phyloP scores from a whole-genome alignment of 2,888 invertebrate species.

The Hirtodrosophila alboralis region DNA sequence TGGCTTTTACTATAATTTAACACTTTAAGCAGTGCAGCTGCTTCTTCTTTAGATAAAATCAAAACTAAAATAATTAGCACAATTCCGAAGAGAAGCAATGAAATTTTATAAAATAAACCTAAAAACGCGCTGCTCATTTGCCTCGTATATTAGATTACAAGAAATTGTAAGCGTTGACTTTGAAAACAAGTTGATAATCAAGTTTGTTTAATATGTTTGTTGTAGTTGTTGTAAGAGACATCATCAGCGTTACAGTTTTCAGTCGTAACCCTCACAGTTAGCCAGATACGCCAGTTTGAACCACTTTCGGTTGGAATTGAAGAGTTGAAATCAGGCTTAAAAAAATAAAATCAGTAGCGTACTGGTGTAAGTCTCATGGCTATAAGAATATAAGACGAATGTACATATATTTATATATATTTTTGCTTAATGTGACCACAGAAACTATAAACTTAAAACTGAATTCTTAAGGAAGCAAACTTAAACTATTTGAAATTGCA shows the following conservation, averaged over 20 bases:
- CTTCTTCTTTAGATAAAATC: not conserved
- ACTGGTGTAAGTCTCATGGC: not conserved
- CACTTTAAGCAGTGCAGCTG: not conserved
- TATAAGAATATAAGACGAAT: conserved; percentile 5
- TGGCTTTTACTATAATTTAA: not conserved
- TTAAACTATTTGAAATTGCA: conserved; percentile 9
- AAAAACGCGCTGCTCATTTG: conserved; percentile 24
- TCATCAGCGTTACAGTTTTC: conserved; percentile 24
- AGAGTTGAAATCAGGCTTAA: conserved; percentile 55
- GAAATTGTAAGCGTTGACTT: conserved; percentile 44
- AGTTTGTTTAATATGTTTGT: conserved; percentile 25
- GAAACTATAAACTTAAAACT: conserved; percentile 14
- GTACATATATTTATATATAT: too few relatives aligned
- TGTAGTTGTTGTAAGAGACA: conserved; percentile 29
- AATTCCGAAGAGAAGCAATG: conserved; percentile 3
- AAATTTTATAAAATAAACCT: conserved; percentile 8
- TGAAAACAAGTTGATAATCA: conserved; percentile 60
- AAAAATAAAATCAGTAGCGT: conserved; percentile 19
- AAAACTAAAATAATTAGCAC: conserved; percentile 40
- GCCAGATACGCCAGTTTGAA: conserved; percentile 63
- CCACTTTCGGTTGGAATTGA: conserved; percentile 69
- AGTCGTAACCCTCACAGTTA: conserved; percentile 60
- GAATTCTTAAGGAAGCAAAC: conserved; percentile 46
- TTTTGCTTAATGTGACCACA: conserved; percentile 45
- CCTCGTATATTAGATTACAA: conserved; percentile 63